Conservation (phyloP, 2,888 invertebrate species). For the Leptopilina drosophilae region DNA sequence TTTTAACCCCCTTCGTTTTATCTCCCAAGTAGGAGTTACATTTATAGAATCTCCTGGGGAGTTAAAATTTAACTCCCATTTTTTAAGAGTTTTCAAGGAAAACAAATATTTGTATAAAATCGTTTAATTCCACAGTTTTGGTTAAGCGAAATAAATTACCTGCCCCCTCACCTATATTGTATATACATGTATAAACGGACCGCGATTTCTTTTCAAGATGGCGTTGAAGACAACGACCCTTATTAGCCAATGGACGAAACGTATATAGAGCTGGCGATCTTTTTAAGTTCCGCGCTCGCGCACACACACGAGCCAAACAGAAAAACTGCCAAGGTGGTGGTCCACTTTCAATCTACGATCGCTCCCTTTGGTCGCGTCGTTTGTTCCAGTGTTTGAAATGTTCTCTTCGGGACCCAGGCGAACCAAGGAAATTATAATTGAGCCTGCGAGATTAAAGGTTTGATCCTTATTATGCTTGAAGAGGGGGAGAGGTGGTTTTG, state of each 20-base stretch:
- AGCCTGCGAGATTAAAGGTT: constrained; percentile 70
- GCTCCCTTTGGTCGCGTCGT: constrained; percentile 48
- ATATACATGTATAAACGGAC: neutral
- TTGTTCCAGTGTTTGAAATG: constrained; percentile 52
- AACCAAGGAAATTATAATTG: constrained; percentile 71
- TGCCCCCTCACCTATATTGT: too few species aligned
- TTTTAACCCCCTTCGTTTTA: too few species aligned
- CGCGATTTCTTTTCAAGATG: constrained; percentile 16
- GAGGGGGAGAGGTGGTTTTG: constrained; percentile 52
- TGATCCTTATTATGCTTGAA: constrained; percentile 70
- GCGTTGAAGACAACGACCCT: constrained; percentile 39
- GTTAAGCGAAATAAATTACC: too few species aligned
- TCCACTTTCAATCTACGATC: constrained; percentile 63
- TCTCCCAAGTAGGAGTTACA: too few species aligned
- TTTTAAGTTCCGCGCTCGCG: too few species aligned
- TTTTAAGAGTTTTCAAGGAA: too few species aligned
- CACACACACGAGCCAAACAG: neutral
- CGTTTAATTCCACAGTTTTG: too few species aligned
- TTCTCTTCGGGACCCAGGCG: constrained; percentile 51
- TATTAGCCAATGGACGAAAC: constrained; percentile 26
- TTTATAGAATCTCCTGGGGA: too few species aligned
- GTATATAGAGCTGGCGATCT: constrained; percentile 7
- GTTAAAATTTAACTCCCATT: too few species aligned
- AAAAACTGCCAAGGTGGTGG: constrained; percentile 65
- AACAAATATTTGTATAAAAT: too few species aligned